phyloP scores from a whole-genome alignment of 2,797 vertebrate species.

The Tenualosa thibaudeaui region DNA sequence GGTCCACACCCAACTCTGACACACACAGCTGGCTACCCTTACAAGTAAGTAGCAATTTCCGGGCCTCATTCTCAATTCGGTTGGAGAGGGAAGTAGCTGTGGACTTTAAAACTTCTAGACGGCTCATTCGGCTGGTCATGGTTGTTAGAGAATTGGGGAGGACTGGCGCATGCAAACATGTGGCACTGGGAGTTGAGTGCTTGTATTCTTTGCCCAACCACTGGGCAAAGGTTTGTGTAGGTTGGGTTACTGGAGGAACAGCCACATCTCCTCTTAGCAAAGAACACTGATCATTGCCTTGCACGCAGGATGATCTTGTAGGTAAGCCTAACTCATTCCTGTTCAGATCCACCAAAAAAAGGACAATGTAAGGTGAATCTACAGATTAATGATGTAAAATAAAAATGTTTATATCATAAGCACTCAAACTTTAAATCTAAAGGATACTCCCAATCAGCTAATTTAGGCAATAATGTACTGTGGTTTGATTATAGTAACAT shows the following conservation, averaged over 20 bases:
- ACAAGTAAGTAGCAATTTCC: conserved; percentile 77
- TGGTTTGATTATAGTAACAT: neutral
- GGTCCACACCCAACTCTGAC: conserved; percentile 70
- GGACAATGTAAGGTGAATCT: neutral
- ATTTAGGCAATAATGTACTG: no score
- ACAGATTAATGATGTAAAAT: no score
- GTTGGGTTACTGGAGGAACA: conserved; percentile 51
- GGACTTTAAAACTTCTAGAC: conserved; percentile 91
- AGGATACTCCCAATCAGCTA: no score
- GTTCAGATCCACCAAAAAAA: conserved; percentile 7
- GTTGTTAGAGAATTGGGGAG: conserved; percentile 21
- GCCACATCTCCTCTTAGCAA: conserved; percentile 54
- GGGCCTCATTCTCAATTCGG: conserved; percentile 90
- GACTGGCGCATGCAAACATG: conserved; percentile 52
- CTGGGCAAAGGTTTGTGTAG: conserved; percentile 79
- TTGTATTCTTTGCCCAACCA: conserved; percentile 78
- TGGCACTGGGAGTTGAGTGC: conserved; percentile 48
- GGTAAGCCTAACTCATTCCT: conserved; percentile 77
- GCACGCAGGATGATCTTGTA: conserved; percentile 72
- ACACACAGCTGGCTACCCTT: conserved; percentile 74
- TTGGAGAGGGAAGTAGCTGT: conserved; percentile 91
- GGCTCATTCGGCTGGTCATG: conserved; percentile 76
- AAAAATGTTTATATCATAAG: no score
- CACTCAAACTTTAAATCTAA: no score
- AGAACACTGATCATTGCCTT: conserved; percentile 73